Evolutionary conservation across 1,140 invertebrate genomes (phyloP).

Genomic region (Leptestheria dahalacensis): DNA sequence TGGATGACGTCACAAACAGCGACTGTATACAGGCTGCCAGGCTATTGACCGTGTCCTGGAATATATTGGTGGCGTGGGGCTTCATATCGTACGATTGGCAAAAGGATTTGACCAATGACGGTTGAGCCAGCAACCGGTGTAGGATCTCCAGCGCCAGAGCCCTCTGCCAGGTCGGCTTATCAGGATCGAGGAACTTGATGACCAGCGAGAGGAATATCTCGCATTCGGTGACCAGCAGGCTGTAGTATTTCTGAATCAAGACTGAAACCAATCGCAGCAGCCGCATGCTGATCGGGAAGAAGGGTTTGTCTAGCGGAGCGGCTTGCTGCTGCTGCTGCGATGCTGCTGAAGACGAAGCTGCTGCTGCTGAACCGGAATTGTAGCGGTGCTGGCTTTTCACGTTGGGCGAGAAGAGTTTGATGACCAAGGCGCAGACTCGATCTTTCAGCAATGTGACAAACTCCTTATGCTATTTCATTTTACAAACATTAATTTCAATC

Average conservation of each 20-base stretch:
- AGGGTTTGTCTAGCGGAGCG: constrained; percentile 69
- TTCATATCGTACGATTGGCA: constrained; percentile 89
- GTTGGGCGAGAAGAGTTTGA: constrained; percentile 94
- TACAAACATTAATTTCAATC: constrained; percentile 14
- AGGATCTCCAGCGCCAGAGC: constrained; percentile 87
- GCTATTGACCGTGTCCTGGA: constrained; percentile 89
- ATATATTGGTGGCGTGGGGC: constrained; percentile 80
- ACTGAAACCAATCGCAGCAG: constrained; percentile 82
- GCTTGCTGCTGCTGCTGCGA: constrained; percentile 33
- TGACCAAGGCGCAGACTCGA: constrained; percentile 89
- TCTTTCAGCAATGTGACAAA: constrained; percentile 92
- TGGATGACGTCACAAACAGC: constrained; percentile 53
- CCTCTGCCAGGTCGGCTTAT: constrained; percentile 90
- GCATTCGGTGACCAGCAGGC: constrained; percentile 87
- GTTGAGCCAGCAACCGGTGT: constrained; percentile 81
- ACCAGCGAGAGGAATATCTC: constrained; percentile 95
- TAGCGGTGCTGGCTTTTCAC: constrained; percentile 55
- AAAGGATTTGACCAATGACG: constrained; percentile 74
- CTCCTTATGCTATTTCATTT: constrained; percentile 63
- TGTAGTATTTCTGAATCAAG: constrained; percentile 85
- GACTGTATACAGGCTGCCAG: constrained; percentile 90
- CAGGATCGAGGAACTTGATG: constrained; percentile 91
- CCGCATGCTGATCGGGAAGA: constrained; percentile 92
- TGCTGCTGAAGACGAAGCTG: constrained; percentile 13
- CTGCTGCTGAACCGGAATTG: constrained; percentile 27